Conservation (phyloP, 2,113 vertebrate genomes). For the Pipra filicauda region DNA sequence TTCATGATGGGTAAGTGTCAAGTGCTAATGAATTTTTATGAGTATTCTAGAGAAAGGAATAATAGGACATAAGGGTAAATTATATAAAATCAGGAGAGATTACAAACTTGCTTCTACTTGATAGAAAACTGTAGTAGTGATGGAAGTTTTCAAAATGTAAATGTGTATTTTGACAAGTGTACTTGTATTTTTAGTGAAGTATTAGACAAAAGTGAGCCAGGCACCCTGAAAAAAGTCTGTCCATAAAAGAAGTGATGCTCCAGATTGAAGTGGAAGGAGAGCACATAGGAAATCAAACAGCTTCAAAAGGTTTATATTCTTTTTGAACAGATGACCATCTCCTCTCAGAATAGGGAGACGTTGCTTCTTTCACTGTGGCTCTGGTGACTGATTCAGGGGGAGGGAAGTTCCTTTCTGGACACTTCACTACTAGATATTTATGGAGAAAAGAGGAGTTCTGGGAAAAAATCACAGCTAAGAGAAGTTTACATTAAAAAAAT, state of each 20-base stretch:
- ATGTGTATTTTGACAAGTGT: background rate
- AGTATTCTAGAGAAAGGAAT: background rate
- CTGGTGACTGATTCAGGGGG: background rate
- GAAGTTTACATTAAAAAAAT: background rate
- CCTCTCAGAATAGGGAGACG: background rate
- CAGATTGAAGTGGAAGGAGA: background rate
- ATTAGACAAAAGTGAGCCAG: background rate
- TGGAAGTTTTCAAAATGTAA: background rate
- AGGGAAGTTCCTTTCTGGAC: background rate
- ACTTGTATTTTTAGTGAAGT: background rate
- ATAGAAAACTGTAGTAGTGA: background rate
- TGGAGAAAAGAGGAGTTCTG: background rate
- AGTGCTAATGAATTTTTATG: background rate
- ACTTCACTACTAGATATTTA: background rate
- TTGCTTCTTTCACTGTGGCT: background rate
- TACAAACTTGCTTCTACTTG: background rate
- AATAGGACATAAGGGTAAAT: background rate
- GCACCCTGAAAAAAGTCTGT: background rate
- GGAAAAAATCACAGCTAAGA: background rate
- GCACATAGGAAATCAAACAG: background rate
- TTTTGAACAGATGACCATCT: background rate
- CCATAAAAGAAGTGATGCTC: background rate
- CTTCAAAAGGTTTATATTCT: background rate
- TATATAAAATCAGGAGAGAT: background rate
- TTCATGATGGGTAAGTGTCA: background rate